phyloP scores from a whole-genome alignment of 2,113 vertebrate species.

The Scopus umbretta region DNA sequence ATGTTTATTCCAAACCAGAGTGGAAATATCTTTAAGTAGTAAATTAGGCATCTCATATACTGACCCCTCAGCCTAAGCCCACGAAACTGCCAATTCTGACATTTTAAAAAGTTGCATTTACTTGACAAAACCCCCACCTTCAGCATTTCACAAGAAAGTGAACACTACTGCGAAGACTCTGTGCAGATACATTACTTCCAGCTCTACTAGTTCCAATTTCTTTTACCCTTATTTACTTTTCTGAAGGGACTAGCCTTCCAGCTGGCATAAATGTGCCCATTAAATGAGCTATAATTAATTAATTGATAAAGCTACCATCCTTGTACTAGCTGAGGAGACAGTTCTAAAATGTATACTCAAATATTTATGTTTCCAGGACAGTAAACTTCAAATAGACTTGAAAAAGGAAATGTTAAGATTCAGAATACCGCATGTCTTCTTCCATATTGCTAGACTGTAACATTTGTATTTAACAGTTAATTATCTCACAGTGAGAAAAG shows the following conservation, averaged over 20 bases:
- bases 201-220: neutral
- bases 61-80: neutral
- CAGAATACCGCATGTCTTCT: neutral
- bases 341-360: neutral
- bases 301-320: neutral
- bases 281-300: neutral
- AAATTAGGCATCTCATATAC: neutral
- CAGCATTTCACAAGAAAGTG: neutral
- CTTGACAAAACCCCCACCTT: neutral
- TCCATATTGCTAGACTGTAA: neutral
- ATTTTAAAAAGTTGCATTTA: neutral
- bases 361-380: neutral
- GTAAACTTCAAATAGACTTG: neutral
- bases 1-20: neutral
- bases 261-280: neutral
- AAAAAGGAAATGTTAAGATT: neutral
- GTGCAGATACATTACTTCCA: neutral
- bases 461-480: neutral
- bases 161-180: neutral
- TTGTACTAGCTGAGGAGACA: neutral
- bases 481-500: slow-evolving; percentile 30
- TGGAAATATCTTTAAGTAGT: neutral
- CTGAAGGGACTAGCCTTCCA: neutral
- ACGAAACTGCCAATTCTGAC: neutral
- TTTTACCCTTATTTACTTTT: neutral